Base-by-base conservation (phyloP, 1,140 invertebrate species). In the Nymphalis io region DNA sequence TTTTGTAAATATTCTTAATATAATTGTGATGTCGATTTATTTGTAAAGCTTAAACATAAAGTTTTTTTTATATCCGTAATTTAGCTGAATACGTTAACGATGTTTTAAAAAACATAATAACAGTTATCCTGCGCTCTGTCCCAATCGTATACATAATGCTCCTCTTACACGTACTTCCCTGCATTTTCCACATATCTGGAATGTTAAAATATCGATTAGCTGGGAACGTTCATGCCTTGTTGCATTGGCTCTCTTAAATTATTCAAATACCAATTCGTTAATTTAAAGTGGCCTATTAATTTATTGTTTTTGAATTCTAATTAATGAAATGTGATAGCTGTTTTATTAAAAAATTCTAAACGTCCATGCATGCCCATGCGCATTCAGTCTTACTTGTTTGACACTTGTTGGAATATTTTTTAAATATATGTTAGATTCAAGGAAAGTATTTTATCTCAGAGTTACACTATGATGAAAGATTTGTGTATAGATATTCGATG, bases 231-330 rank as follows among this genome's bases (percentile, higher is more conserved):
- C 57, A 48, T n/a, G 38, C 66, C 46, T 53, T 33, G 55, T 71
- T 44, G 60, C 39, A 53, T 68, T 21, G 60, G 33, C 60, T 69
- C 27, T 59, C 48, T 60, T 60, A 40, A 73, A 74, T 73, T 60
- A 62, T 72, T 64, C 40, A 61, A 68, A 82, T 78, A 73, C 65
- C 69, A 68, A 73, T 76, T 60, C 66, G 61, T 67, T 74, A 79
- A 79, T 83, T 75, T 81, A 69, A 68, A 69, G 68, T 65, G 58
- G 66, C 68, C 16, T 58, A 72, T 68, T 70, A 72, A 72, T 72
- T 76, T 76, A 79, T 79, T 78, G 71, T 66, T 76, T 79, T 81
- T 71, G 44, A 78, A 81, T 72, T 64, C 33, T 61, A 72, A 76
- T 76, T 66, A 73, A 72, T 72, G 59, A 61, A 66, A 70, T n/a